Conservation (phyloP, 2,113 vertebrate species). For the Ceuthmochares aereus region DNA sequence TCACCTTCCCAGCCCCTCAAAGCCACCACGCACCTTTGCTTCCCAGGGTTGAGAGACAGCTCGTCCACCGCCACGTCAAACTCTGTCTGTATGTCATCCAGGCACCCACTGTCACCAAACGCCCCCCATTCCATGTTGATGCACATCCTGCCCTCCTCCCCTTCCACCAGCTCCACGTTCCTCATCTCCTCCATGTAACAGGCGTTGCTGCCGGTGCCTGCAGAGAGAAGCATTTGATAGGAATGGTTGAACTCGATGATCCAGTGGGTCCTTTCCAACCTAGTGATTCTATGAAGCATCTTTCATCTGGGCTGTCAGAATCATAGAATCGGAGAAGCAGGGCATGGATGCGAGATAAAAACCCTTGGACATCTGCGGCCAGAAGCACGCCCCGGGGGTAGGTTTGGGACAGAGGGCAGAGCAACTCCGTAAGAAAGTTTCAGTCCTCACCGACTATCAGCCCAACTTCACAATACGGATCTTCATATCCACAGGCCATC, state of each 20-base stretch:
- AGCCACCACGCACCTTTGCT: conserved; percentile 83
- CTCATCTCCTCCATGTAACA: conserved; percentile 99
- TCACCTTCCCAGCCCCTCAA: background rate
- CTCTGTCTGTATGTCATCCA: conserved; percentile 86
- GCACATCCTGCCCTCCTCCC: conserved; percentile 91
- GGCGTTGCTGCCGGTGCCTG: conserved; percentile 93
- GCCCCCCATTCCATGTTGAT: conserved; percentile 98
- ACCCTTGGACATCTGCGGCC: background rate
- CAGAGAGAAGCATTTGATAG: background rate
- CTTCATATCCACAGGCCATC: conserved; percentile 97
- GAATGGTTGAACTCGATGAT: too few species aligned
- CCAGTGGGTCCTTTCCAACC: too few species aligned
- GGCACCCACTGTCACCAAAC: conserved; percentile 89
- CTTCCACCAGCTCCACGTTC: conserved; percentile 91
- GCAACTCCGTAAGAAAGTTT: fast-evolving
- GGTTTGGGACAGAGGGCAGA: background rate
- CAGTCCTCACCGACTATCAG: conserved; percentile 90
- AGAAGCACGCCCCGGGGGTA: background rate
- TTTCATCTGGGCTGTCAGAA: fast-evolving
- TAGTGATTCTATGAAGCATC: too few species aligned
- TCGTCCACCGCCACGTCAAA: conserved; percentile 89
- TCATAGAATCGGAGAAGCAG: fast-evolving
- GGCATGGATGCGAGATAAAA: fast-evolving
- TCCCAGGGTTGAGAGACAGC: conserved; percentile 85
- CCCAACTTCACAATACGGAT: conserved; percentile 92